Base-by-base conservation (phyloP, 2,113 vertebrate genomes). In the Amblyornis subalaris region DNA sequence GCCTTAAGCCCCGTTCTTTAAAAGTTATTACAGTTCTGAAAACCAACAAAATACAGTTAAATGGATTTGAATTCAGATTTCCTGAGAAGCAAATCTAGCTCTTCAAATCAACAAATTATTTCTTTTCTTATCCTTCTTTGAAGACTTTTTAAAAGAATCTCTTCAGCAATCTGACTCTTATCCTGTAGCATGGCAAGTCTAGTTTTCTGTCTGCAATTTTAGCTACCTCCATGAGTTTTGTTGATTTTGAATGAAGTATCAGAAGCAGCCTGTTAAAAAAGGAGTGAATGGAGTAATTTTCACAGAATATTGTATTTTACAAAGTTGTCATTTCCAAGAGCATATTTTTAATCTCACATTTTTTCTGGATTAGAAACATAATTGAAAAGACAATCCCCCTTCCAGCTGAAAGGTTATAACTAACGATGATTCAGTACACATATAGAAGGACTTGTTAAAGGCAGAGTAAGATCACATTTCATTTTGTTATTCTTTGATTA, bases 161-260 rank as follows among this genome's bases (percentile, higher is more conserved):
- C 17, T 45, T 69, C 45, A 10, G n/a, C 83, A 92, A 86, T 47
- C 1, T 85, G 62, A n/a, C 24, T 83, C 88, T 95, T 82, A 86
- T 38, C 26, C 10, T 71, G 53, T 72, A 2, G 3, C 7, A 9
- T 70, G 26, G 51, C 51, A 95, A 53, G 16, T 85, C 36, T 69
- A 66, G 28, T 66, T 87, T 74, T 26, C 24, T n/a, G 8, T 58
- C 81, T 42, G 33, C 10, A 53, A 15, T 58, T 81, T 74, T 54
- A 79, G 31, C 12, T 38, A 10, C 65, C 54, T 70, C 31, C 13
- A 7, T 85, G 69, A 69, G 9, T 65, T 96, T 62, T 91, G 65
- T 66, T 95, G 92, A 61, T 92, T 95, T 85, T 92, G 58, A 92
- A 94, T 48, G 40, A 91, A 75, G 47, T 73, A 53, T 69, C 36